phyloP scores from a whole-genome alignment of 2,113 vertebrate species.

The Bambusicola thoracicus region DNA sequence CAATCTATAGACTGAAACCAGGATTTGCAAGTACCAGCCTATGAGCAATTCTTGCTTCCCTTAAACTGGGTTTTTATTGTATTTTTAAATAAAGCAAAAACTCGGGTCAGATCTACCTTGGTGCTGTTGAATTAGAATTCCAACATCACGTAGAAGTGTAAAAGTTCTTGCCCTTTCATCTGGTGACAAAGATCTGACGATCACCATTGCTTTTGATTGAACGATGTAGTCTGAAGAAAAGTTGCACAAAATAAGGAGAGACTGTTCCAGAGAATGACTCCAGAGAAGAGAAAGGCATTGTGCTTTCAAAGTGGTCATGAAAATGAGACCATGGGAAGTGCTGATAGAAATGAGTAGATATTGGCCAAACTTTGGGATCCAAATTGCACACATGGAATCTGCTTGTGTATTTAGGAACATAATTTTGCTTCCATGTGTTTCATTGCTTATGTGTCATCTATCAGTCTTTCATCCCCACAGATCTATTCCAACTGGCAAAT shows the following conservation, averaged over 20 bases:
- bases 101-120: background rate
- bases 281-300: background rate
- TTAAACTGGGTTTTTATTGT: background rate
- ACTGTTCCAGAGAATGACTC: background rate
- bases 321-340: background rate
- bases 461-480: background rate
- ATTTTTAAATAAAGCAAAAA: slow-evolving; percentile 25
- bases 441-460: background rate
- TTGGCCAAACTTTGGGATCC: background rate
- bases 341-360: background rate
- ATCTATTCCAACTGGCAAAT: background rate
- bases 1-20: slow-evolving; percentile 34
- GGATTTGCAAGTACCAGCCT: background rate
- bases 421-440: background rate
- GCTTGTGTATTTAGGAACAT: background rate
- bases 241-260: background rate
- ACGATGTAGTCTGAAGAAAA: background rate
- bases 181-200: background rate
- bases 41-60: slow-evolving; percentile 14
- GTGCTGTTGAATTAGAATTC: background rate
- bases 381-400: background rate
- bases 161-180: background rate
- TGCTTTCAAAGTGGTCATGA: background rate
- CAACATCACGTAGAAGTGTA: background rate
- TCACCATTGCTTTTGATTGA: background rate